Base-by-base conservation (phyloP, 2,888 invertebrate species). In the Xanthia icteritia region DNA sequence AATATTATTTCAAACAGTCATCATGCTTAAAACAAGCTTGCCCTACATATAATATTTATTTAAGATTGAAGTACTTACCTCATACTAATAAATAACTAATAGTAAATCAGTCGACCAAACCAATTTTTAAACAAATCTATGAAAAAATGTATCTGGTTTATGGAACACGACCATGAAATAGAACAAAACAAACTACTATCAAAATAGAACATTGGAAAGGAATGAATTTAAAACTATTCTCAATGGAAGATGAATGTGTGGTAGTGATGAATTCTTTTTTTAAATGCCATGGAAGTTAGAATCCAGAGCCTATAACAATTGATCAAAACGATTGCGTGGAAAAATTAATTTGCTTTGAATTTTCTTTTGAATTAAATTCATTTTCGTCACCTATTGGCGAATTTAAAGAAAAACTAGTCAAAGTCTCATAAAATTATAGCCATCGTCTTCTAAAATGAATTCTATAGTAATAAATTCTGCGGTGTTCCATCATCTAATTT, bases 51-150 rank as follows among this genome's bases (percentile, higher is more conserved):
- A 58, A 27, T 20, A 68, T n/a, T 17, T n/a, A 31, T 60, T 31
- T 54, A 5, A 64, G 27, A 71, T 70, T 45, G 11, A 79, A 65
- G 23, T 77, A 77, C 68, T 68, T 72, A 69, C 72, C 15, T 64
- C 39, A 51, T 66, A 56, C 36, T 20, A 79, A 85, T 84, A 82
- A 79, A 82, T 77, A 77, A 75, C 45, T 39, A 70, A 64, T 56
- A 75, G 20, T 85, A 84, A 85, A 82, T 77, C 83, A 73, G 67
- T 79, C 83, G 15, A 51, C 64, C 5, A 39, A 31, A 75, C 23
- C 2, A 73, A 64, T 64, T 72, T 17, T 79, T 68, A 61, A 76
- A 74, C 61, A 66, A 70, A 65, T 76, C 71, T 45, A 70, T 63
- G 72, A 86, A 81, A 54, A 83, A n/a, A 70, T 72, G 69, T 65